These are phyloP conservation scores for Cherax quadricarinatus DNA, from an alignment of 1,140 invertebrate genomes.

Conservation along the genomic window DNA sequence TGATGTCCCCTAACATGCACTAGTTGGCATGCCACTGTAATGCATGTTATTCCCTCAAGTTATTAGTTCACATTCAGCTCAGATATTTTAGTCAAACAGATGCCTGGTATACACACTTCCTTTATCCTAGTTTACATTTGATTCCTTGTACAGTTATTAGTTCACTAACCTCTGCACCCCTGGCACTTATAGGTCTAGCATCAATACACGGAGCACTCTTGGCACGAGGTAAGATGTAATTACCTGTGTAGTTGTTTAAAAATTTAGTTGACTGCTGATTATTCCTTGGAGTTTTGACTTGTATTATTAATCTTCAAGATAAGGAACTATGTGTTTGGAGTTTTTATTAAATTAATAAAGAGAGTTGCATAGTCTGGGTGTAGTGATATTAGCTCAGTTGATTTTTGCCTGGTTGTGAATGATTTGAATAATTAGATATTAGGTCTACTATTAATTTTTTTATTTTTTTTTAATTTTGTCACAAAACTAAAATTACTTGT, in stretches of 20 bases:
- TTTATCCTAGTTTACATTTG: slow-evolving; percentile 16
- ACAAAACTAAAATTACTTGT: too few species aligned
- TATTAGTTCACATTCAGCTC: background rate
- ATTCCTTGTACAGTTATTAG: slow-evolving; percentile 45
- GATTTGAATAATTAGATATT: too few species aligned
- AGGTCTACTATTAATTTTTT: too few species aligned
- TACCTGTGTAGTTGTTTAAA: background rate
- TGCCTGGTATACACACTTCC: slow-evolving; percentile 1
- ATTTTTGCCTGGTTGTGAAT: too few species aligned
- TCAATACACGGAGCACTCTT: slow-evolving; percentile 73
- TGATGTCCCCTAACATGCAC: background rate
- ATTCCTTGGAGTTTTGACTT: background rate
- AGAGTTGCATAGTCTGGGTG: too few species aligned
- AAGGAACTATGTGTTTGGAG: background rate
- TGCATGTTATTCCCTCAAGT: background rate
- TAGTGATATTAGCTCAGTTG: too few species aligned
- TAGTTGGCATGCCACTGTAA: background rate
- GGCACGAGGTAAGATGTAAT: slow-evolving; percentile 71
- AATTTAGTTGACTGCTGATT: background rate
- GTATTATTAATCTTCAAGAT: background rate
- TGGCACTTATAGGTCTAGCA: slow-evolving; percentile 59
- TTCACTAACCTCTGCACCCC: slow-evolving; percentile 58
- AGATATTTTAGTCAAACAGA: background rate
- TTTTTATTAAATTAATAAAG: too few species aligned
- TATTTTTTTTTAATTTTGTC: too few species aligned